Evolutionary conservation across 2,113 vertebrate species (phyloP), one percentile per base, ranked within the genome.

Genomic region (Rhizomys pruinosus): DNA sequence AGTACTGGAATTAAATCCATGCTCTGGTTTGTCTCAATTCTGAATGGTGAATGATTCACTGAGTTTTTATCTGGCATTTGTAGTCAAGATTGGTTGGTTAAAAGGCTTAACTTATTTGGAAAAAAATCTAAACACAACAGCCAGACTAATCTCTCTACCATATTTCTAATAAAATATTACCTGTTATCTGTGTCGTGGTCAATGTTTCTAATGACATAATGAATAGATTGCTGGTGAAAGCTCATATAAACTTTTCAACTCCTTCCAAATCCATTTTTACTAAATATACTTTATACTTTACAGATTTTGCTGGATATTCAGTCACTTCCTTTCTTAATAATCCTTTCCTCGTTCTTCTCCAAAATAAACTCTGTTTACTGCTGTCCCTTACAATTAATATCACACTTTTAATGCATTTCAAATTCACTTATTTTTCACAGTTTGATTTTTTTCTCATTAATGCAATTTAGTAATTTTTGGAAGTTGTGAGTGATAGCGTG

Each of bases 221-320:
- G 25, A 42, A 44, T 57, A 22, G 20, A 64, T 5, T 34, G 37
- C 6, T 57, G 5, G 0, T 3, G 42, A 27, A 13, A 57, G 20
- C 20, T 78, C 7, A 8, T 16, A 11, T 23, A n/a, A 39, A 55
- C 0, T 20, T 52, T 87, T 13, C 11, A 76, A 7, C 4, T 63
- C 8, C 37, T 90, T 37, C n/a, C 16, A 74, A 25, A 10, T 55
- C 17, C 11, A 9, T 42, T 81, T n/a, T 69, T 47, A 44, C 9
- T 68, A 69, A 29, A 29, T 61, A n/a, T 2, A 15, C 2, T 69
- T 7, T 27, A 73, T 1, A 42, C 0, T 0, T n/a, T n/a, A n/a
- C n/a, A n/a, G n/a, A n/a, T 3, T 42, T 19, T 66, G 12, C 6
- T 3, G 44, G 7, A n/a, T 3, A 13, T n/a, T 52, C 63, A 2